A percentile compares a stretch with the other conserved stretches of the same genome.
Conservation (phyloP, 2,113 vertebrate genomes). For the Nasalis larvatus region DNA sequence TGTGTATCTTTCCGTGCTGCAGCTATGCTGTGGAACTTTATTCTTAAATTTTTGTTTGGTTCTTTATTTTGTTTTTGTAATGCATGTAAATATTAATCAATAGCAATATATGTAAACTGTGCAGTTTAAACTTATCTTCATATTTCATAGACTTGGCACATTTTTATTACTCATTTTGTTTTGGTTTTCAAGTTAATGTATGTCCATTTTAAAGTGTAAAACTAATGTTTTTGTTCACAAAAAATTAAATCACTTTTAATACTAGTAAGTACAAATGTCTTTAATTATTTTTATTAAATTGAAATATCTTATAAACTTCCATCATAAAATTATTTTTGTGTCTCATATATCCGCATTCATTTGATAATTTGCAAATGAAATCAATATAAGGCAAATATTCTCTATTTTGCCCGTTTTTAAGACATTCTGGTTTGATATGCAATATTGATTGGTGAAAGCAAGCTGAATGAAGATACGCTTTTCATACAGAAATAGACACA, state of each 20-base stretch:
- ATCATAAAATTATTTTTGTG: neutral
- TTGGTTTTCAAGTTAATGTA: neutral
- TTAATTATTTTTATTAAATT: neutral
- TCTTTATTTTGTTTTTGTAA: neutral
- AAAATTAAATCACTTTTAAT: neutral
- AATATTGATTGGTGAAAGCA: neutral
- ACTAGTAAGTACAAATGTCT: neutral
- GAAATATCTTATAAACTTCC: neutral
- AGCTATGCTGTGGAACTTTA: neutral
- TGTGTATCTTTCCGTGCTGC: neutral
- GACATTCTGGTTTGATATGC: neutral
- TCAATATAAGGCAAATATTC: neutral
- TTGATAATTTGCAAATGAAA: neutral
- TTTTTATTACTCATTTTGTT: neutral
- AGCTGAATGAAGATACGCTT: neutral
- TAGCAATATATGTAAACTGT: neutral
- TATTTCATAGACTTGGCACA: neutral
- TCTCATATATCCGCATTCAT: neutral
- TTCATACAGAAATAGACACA: neutral
- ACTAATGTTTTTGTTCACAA: neutral
- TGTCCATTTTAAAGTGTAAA: neutral
- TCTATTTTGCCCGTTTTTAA: neutral
- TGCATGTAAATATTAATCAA: neutral
- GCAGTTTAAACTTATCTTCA: neutral
- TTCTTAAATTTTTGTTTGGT: neutral